These are phyloP conservation scores for Sebastes schlegelii DNA, from an alignment of 2,113 vertebrate species.

Conservation along the genomic window DNA sequence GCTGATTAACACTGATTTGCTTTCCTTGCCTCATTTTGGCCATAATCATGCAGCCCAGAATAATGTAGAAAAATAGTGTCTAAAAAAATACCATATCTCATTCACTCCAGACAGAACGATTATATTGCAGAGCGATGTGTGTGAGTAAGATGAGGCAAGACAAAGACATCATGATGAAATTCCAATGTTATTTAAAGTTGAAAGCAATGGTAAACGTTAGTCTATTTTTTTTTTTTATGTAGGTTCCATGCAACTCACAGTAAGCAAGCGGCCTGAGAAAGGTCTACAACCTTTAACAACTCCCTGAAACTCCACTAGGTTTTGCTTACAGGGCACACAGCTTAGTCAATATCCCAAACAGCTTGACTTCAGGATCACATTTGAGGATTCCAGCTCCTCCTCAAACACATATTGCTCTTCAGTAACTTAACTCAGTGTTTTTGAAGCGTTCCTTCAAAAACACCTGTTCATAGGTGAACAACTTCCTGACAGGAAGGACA, in stretches of 20 bases:
- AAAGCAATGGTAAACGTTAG: neutral
- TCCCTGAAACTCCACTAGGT: neutral
- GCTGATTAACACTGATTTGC: neutral
- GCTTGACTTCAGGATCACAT: neutral
- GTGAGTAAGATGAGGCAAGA: constrained; percentile 21
- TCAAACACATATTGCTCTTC: neutral
- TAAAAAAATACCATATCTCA: neutral
- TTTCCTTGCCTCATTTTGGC: neutral
- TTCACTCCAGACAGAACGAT: neutral
- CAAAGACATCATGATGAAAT: constrained; percentile 26
- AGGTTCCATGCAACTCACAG: neutral
- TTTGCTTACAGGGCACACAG: neutral
- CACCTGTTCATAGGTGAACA: neutral
- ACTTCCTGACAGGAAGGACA: constrained; percentile 10
- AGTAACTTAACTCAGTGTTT: neutral
- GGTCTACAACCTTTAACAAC: neutral
- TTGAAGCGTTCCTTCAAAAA: neutral
- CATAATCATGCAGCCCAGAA: neutral
- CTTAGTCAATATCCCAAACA: neutral
- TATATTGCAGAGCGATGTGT: constrained; percentile 1
- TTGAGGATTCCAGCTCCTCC: neutral
- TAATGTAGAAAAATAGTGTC: neutral
- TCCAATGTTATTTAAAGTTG: constrained; percentile 17
- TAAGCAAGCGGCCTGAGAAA: constrained; percentile 9
- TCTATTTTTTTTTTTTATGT: neutral